Conservation (phyloP, 2,797 vertebrate genomes). For the Bucorvus abyssinicus region DNA sequence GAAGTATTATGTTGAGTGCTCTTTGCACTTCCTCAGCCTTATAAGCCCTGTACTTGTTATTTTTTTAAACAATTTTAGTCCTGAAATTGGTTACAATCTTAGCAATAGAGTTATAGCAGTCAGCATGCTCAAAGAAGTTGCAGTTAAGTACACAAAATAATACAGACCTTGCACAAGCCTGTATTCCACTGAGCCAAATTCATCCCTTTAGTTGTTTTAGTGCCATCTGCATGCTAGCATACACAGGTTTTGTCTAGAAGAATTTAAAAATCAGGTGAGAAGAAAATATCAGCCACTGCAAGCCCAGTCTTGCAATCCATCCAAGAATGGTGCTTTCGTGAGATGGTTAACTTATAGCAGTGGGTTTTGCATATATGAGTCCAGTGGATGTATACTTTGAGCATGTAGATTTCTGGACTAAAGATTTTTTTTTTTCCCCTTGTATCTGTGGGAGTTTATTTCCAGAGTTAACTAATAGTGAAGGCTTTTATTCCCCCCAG, state of each 20-base stretch:
- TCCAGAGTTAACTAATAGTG: not conserved
- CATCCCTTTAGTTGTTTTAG: not conserved
- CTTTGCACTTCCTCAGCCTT: not conserved
- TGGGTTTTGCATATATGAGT: not conserved
- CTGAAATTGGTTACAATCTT: not conserved
- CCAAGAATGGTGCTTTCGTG: not conserved
- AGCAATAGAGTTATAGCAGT: not conserved
- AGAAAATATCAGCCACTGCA: not conserved
- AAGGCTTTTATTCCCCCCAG: not conserved
- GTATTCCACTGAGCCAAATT: not conserved
- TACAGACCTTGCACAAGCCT: not conserved
- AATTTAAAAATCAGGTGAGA: not conserved
- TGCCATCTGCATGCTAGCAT: not conserved
- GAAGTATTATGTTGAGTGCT: not conserved
- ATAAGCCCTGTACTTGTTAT: not conserved
- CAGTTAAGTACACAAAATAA: not conserved
- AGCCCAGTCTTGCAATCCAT: not conserved
- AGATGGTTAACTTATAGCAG: not conserved
- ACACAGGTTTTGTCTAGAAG: not conserved
- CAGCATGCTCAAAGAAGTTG: slow-evolving; percentile 24
- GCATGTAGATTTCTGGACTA: not conserved
- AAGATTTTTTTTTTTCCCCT: not conserved
- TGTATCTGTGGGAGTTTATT: not conserved
- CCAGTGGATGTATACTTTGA: not conserved
- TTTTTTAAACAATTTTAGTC: not conserved